Conservation (phyloP, 2,888 invertebrate species). For the Meteorus colon region DNA sequence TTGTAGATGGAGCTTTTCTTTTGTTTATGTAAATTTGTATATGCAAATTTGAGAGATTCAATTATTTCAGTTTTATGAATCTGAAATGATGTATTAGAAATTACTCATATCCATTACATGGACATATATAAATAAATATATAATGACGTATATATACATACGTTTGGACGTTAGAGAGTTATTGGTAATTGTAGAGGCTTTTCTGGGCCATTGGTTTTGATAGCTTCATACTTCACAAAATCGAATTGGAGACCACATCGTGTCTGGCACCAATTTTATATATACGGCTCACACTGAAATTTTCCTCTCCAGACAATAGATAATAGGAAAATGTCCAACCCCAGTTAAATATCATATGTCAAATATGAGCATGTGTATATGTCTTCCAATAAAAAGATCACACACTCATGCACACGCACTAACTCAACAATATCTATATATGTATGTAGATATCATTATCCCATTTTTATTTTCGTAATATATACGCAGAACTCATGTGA, state of each 20-base stretch:
- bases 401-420: not conserved
- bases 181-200: conserved; percentile 69
- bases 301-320: conserved; percentile 51
- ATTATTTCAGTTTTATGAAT: conserved; percentile 20
- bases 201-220: conserved; percentile 70
- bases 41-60: not conserved
- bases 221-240: conserved; percentile 72
- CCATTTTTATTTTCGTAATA: not conserved
- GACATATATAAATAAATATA: conserved; percentile 20
- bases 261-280: conserved; percentile 53
- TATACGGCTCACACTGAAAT: conserved; percentile 36
- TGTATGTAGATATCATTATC: not conserved
- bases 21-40: too few relatives aligned
- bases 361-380: conserved; percentile 20
- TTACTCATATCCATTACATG: not conserved
- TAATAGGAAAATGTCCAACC: conserved; percentile 47
- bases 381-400: not conserved
- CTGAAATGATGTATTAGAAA: not conserved
- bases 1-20: too few relatives aligned
- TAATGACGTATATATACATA: conserved; percentile 21
- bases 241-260: conserved; percentile 66
- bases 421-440: too few relatives aligned
- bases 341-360: conserved; percentile 37
- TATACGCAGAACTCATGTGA: not conserved
- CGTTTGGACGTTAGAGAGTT: conserved; percentile 64